Conservation (phyloP, 2,888 invertebrate genomes). For the Agonum fuliginosum region DNA sequence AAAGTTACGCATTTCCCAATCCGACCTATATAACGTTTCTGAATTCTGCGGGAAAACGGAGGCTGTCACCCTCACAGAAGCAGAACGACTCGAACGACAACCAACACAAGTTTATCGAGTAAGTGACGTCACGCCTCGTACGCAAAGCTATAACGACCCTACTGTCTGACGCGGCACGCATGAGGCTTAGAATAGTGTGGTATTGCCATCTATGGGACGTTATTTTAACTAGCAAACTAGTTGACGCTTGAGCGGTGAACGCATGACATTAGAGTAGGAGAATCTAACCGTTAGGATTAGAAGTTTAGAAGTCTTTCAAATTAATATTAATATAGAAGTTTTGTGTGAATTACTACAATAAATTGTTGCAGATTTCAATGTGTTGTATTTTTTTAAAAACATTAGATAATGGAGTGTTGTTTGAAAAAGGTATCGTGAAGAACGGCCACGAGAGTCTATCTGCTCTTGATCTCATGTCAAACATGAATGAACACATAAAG, state of each 20-base stretch:
- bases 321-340: too few species aligned
- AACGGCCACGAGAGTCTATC: conserved; percentile 41
- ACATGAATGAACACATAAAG: conserved; percentile 57
- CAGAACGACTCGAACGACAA: conserved; percentile 1
- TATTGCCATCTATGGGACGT: conserved; percentile 47
- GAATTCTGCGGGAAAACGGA: conserved; percentile 17
- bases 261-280: neutral
- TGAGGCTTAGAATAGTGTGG: conserved; percentile 8
- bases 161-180: conserved; percentile 52
- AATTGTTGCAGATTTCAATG: too few species aligned
- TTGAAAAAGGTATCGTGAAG: conserved; percentile 15
- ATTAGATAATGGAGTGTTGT: neutral
- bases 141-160: conserved; percentile 53
- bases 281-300: neutral
- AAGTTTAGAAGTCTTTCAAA: neutral
- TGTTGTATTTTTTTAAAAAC: neutral
- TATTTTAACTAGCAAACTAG: conserved; percentile 23
- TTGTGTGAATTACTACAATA: too few species aligned
- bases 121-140: conserved; percentile 51
- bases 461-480: conserved; percentile 52
- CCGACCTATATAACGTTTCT: conserved; percentile 1
- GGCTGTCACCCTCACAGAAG: conserved; percentile 42
- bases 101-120: conserved; percentile 32
- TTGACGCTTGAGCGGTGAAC: too few species aligned
- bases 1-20: neutral